Conservation (phyloP, 2,113 vertebrate genomes). For the Cyanoderma ruficeps region DNA sequence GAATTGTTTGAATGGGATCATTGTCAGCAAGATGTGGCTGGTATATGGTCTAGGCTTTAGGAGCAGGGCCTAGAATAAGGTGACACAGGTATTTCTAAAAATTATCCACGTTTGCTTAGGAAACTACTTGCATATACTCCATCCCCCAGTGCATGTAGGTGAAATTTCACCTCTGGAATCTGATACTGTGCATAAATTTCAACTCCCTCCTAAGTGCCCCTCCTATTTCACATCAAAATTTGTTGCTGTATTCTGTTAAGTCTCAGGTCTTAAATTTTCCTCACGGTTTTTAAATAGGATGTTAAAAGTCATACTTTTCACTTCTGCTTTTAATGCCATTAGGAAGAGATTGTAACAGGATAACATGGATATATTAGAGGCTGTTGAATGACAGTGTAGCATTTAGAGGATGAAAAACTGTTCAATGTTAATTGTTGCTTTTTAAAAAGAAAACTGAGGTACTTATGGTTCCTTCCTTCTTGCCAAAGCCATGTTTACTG, state of each 20-base stretch:
- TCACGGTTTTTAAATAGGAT: neutral
- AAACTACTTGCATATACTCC: neutral
- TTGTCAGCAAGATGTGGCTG: neutral
- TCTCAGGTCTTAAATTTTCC: neutral
- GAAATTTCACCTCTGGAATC: slow-evolving; percentile 25
- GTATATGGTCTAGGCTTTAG: fast-evolving
- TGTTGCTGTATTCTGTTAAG: neutral
- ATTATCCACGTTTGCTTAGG: neutral
- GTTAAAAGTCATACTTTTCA: neutral
- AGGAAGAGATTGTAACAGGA: neutral
- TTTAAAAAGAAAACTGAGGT: neutral
- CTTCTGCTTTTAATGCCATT: neutral
- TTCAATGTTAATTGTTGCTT: neutral
- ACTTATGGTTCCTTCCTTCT: neutral
- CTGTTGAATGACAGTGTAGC: neutral
- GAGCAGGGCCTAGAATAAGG: neutral
- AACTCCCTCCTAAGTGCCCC: neutral
- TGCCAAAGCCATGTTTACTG: neutral
- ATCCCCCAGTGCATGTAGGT: neutral
- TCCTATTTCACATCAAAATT: neutral
- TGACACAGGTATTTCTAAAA: neutral
- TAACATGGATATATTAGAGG: neutral
- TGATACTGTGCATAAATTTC: neutral
- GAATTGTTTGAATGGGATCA: neutral
- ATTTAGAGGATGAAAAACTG: neutral